Evolutionary conservation across 2,888 invertebrate species (phyloP).

Genomic region (Copidosoma aretas): DNA sequence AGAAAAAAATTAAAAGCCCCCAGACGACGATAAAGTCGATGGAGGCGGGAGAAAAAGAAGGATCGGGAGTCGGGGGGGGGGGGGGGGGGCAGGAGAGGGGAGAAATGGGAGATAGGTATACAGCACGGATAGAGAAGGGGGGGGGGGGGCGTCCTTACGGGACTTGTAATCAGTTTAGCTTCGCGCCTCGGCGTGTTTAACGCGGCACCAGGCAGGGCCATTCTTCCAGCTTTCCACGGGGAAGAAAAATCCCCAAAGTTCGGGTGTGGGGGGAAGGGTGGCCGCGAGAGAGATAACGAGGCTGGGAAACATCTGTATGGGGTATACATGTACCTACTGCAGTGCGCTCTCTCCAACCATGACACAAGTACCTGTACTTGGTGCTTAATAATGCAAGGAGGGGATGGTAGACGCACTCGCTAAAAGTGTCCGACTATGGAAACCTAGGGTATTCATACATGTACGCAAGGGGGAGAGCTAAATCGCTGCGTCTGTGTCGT

Average conservation of each 20-base stretch:
- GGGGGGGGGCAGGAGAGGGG: too few species aligned
- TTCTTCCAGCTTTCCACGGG: neutral
- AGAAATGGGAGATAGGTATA: neutral
- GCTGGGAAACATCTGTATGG: too few species aligned
- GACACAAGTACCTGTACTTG: too few species aligned
- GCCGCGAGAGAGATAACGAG: neutral
- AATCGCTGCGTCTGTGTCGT: neutral
- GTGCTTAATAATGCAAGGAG: too few species aligned
- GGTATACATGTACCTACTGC: too few species aligned
- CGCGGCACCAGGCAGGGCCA: slow-evolving; percentile 17
- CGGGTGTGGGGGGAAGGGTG: too few species aligned
- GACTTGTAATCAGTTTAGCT: slow-evolving; percentile 16
- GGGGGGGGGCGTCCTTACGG: neutral
- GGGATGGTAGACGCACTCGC: too few species aligned
- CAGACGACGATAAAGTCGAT: neutral
- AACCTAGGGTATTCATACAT: neutral
- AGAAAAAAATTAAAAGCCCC: neutral
- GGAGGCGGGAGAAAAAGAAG: neutral
- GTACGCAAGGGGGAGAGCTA: neutral
- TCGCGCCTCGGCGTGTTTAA: slow-evolving; percentile 4
- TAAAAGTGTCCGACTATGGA: neutral
- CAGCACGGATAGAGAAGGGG: neutral
- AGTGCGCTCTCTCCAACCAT: too few species aligned
- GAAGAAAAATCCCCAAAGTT: too few species aligned
- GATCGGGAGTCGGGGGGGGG: too few species aligned